phyloP scores from a whole-genome alignment of 2,888 invertebrate species.

The Polymixis flavicincta region DNA sequence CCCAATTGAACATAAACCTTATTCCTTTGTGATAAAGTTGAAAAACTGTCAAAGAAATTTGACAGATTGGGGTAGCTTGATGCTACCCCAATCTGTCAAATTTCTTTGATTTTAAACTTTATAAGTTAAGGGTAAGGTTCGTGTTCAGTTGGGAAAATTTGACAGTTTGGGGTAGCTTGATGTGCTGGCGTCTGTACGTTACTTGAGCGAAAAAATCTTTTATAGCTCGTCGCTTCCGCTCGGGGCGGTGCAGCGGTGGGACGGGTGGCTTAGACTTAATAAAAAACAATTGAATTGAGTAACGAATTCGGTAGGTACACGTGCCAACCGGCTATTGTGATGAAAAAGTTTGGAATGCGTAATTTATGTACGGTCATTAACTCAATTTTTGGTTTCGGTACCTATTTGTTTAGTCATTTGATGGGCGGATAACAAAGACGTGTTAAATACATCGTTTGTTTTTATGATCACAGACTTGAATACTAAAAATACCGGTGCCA shows the following conservation, averaged over 20 bases:
- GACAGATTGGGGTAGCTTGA: no score
- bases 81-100: no score
- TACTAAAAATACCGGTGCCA: not conserved
- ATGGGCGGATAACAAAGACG: not conserved
- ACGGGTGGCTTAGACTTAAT: not conserved
- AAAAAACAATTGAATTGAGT: constrained; percentile 20
- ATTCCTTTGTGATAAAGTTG: no score
- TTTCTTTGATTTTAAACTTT: no score
- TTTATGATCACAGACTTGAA: not conserved
- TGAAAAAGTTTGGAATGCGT: not conserved
- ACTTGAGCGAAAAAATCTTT: not conserved
- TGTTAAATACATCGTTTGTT: not conserved
- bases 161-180: no score
- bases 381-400: not conserved
- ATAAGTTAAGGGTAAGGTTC: no score
- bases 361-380: not conserved
- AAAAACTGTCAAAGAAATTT: no score
- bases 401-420: constrained; percentile 3
- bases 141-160: no score
- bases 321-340: not conserved
- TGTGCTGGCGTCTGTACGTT: no score
- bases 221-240: not conserved
- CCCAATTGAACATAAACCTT: no score
- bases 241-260: not conserved
- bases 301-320: constrained; percentile 1